A percentile compares a stretch with the other conserved stretches of the same genome.
These are phyloP conservation scores for Anthopleura xanthogrammica DNA, from an alignment of 92 coral and sea anemone genomes.

Conservation along the genomic window DNA sequence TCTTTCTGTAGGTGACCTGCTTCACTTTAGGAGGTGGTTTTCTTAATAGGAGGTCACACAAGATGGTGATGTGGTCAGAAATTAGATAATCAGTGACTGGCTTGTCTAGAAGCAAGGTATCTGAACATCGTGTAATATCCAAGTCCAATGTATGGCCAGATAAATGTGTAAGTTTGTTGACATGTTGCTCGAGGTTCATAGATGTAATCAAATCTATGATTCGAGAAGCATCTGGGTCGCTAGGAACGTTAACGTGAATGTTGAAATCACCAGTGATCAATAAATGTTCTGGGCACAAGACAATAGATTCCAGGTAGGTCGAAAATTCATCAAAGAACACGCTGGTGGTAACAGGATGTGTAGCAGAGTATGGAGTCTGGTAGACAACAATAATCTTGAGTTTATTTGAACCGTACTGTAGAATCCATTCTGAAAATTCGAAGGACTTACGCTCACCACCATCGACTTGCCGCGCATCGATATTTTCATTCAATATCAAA, in stretches of 20 bases:
- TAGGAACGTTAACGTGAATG: constrained; percentile 27
- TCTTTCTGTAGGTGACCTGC: neutral
- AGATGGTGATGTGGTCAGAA: constrained; percentile 34
- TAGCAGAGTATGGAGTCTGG: neutral
- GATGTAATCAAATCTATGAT: constrained; percentile 24
- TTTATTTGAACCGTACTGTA: constrained; percentile 5
- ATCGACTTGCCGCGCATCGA: neutral
- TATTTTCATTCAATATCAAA: neutral
- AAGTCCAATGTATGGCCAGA: constrained; percentile 42
- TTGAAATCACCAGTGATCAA: constrained; percentile 34
- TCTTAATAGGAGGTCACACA: constrained; percentile 22
- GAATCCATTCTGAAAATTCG: constrained; percentile 25
- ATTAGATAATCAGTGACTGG: constrained; percentile 21
- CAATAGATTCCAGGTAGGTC: constrained; percentile 9
- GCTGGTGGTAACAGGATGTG: neutral
- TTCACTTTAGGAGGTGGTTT: constrained; percentile 23
- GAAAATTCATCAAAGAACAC: constrained; percentile 17
- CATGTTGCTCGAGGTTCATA: constrained; percentile 43
- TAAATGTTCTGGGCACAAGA: constrained; percentile 15
- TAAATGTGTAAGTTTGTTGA: constrained; percentile 33
- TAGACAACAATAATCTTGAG: constrained; percentile 16
- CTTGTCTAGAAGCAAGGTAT: constrained; percentile 13
- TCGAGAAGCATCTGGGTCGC: neutral
- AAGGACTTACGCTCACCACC: constrained; percentile 25
- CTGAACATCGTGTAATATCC: constrained; percentile 27